Evolutionary conservation across 2,797 vertebrate genomes (phyloP), one percentile per base, ranked within the genome.

Genomic region (Phrynocephalus guinanensis): DNA sequence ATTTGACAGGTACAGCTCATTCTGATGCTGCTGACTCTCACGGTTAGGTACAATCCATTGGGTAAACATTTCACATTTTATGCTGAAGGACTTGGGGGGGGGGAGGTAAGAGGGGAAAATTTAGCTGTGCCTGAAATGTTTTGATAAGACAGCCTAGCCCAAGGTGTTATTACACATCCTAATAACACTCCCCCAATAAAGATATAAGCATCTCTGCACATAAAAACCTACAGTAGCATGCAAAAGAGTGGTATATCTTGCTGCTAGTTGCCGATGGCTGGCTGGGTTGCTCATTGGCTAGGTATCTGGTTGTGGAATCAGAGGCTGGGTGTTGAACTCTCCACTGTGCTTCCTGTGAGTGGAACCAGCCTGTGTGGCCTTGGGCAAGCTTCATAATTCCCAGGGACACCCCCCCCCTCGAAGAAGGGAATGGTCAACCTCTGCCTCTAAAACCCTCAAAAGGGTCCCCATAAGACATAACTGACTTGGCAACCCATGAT

Each of bases 1-100:
- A 67, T 82, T 79, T 88, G 86, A 79, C 81, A 88, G 67, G 50
- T 71, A 88, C 30, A 71, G 33, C 18, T 83, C 52, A 48, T 83
- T 88, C 50, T 4, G 9, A 26, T 79, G 66, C 82, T 79, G 50
- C 67, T 26, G 66, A 79, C 66, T 60, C 28, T 60, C 50, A 79
- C 28, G 11, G 20, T 60, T 63, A 18, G 73, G 26, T 83, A 38
- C 1, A 0, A 50, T 63, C 82, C 50, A 48, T 16, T 5, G 71
- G 33, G 75, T 30, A 30, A 83, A 60, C 26, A 85, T 78, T 56
- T 52, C 10, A 24, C 24, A 38, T 63, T 72, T 48, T 87, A 79
- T 7, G 52, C 67, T 71, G 75, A 87, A 87, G 26, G 44, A 18
- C 15, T 50, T 24, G 30, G 20, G 5, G 24, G 20, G 48, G 44